Percentiles rank a stretch among this genome's conserved stretches.
Evolutionary conservation across 2,888 invertebrate species (phyloP).

Genomic region (Netelia virgata): DNA sequence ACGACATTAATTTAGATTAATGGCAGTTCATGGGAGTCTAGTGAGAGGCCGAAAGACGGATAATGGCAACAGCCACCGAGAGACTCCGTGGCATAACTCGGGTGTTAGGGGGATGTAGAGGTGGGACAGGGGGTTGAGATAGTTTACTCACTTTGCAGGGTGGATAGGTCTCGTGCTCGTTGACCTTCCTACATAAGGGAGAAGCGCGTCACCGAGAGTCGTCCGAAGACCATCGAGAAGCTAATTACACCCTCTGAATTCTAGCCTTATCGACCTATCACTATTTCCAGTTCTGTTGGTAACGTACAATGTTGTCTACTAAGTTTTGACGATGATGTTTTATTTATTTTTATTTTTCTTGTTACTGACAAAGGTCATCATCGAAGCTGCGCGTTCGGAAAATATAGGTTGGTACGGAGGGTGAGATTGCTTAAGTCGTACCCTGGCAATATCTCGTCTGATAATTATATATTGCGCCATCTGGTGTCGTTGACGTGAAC

Average conservation of each 20-base stretch:
- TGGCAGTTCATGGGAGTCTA: conserved; percentile 65
- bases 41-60: conserved; percentile 24
- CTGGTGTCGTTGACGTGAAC: no score
- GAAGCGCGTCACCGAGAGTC: conserved; percentile 18
- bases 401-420: no score
- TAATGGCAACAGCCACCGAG: conserved; percentile 49
- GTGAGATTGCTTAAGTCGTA: no score
- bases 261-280: not conserved
- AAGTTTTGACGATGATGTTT: no score
- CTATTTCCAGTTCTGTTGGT: no score
- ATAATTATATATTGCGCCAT: no score
- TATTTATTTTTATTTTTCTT: no score
- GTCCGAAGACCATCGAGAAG: conserved; percentile 39
- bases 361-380: no score
- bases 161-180: conserved; percentile 7
- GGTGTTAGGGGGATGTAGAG: conserved; percentile 31
- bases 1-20: conserved; percentile 80
- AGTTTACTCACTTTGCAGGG: conserved; percentile 41
- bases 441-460: no score
- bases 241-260: conserved; percentile 28
- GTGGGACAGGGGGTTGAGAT: conserved; percentile 20
- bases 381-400: no score
- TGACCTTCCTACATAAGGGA: conserved; percentile 23
- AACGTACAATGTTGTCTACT: no score
- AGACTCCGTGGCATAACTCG: conserved; percentile 39